Percentiles rank a stretch among this genome's conserved stretches.
phyloP scores from a whole-genome alignment of 2,888 invertebrate genomes.

The Agrotis clavis region DNA sequence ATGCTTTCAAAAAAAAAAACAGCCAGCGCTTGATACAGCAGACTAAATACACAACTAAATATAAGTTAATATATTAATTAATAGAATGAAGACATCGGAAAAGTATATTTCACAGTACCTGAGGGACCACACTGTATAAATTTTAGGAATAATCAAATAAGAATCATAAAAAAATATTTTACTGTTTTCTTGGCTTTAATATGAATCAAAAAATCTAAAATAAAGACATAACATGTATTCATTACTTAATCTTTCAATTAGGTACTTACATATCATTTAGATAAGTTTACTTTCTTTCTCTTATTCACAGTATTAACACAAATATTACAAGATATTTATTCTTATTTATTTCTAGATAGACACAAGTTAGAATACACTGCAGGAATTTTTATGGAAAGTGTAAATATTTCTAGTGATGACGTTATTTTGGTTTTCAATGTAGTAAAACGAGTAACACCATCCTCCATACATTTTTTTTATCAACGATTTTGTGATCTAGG shows the following conservation, averaged over 20 bases:
- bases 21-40: not conserved
- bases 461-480: not conserved
- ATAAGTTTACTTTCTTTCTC: too few relatives aligned
- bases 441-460: slow-evolving; percentile 8
- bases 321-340: not conserved
- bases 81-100: not conserved
- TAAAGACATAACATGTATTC: too few relatives aligned
- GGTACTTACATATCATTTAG: not conserved
- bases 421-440: slow-evolving; percentile 33
- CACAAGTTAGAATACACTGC: not conserved
- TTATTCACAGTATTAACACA: not conserved
- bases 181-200: too few relatives aligned
- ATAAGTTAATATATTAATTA: not conserved
- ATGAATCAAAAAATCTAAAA: too few relatives aligned
- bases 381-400: not conserved
- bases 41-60: too few relatives aligned
- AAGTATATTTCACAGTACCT: not conserved
- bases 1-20: not conserved
- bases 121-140: too few relatives aligned
- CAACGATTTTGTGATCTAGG: slow-evolving; percentile 13
- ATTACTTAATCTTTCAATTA: not conserved
- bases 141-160: too few relatives aligned
- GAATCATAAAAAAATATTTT: too few relatives aligned
- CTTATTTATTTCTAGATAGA: slow-evolving; percentile 6
- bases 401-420: slow-evolving; percentile 53